Evolutionary conservation across 2,113 vertebrate species (phyloP).

Genomic region (Ifrita kowaldi): DNA sequence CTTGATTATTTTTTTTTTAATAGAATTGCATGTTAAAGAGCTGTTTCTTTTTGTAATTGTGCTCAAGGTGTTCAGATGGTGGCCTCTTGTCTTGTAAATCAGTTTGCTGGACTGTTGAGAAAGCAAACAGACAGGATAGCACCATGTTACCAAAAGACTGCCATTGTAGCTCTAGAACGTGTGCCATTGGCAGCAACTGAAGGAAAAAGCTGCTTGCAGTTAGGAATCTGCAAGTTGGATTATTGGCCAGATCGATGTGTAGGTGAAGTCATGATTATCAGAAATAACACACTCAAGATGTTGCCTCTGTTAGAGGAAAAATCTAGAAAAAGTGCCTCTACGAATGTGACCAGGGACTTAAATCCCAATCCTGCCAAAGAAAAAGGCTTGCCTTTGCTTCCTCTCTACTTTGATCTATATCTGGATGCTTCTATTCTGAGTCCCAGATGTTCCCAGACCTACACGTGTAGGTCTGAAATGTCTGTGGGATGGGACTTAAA

Average conservation of each 20-base stretch:
- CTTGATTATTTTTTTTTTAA: background rate
- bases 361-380: background rate
- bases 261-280: background rate
- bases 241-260: background rate
- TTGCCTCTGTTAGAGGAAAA: background rate
- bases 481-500: background rate
- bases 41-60: background rate
- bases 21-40: background rate
- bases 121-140: background rate
- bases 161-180: background rate
- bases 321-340: background rate
- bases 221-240: background rate
- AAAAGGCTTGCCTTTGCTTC: background rate
- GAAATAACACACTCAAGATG: background rate
- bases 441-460: background rate
- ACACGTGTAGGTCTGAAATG: rapidly evolving
- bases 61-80: background rate
- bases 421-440: background rate
- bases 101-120: background rate
- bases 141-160: background rate
- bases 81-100: background rate
- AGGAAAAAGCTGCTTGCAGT: background rate
- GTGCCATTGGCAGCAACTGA: background rate
- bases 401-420: background rate
- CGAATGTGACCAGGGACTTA: background rate